phyloP scores from a whole-genome alignment of 1,140 invertebrate genomes.

The Patella vulgata region DNA sequence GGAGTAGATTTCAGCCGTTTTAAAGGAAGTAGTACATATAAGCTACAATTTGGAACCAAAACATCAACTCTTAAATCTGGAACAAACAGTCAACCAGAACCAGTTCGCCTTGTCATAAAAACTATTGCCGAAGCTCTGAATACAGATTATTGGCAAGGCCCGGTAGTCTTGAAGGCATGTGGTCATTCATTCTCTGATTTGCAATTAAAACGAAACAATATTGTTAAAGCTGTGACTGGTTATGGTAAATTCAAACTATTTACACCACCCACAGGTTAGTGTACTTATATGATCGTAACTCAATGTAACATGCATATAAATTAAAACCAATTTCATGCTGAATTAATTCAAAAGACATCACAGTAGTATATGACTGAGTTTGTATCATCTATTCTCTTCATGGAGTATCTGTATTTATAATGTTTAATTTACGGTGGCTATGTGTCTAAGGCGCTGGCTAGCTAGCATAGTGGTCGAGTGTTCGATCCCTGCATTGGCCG shows the following conservation, averaged over 20 bases:
- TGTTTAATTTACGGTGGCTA: too few relatives aligned
- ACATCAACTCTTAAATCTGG: conserved; percentile 24
- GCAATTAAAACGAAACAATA: conserved; percentile 1
- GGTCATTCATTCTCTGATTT: not conserved
- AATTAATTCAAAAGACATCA: too few relatives aligned
- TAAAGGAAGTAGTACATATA: conserved; percentile 23
- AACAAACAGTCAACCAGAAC: conserved; percentile 31
- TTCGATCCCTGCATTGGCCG: too few relatives aligned
- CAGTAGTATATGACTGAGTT: too few relatives aligned
- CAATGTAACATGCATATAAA: too few relatives aligned
- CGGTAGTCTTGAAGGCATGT: not conserved
- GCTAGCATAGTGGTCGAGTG: too few relatives aligned
- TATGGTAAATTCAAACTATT: conserved; percentile 29
- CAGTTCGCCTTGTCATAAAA: conserved; percentile 27
- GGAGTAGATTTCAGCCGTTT: conserved; percentile 32
- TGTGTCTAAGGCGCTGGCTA: too few relatives aligned
- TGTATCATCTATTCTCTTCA: too few relatives aligned
- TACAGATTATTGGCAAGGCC: conserved; percentile 28
- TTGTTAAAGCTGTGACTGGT: conserved; percentile 18
- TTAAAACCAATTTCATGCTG: too few relatives aligned
- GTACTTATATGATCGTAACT: too few relatives aligned
- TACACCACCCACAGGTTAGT: conserved; percentile 14
- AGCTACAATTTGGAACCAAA: conserved; percentile 31
- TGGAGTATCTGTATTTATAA: too few relatives aligned
- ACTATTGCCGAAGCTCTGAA: conserved; percentile 29